Percentiles rank a stretch among this genome's conserved stretches.
Evolutionary conservation across 2,113 vertebrate genomes (phyloP).

Genomic region (Orthonyx spaldingii): DNA sequence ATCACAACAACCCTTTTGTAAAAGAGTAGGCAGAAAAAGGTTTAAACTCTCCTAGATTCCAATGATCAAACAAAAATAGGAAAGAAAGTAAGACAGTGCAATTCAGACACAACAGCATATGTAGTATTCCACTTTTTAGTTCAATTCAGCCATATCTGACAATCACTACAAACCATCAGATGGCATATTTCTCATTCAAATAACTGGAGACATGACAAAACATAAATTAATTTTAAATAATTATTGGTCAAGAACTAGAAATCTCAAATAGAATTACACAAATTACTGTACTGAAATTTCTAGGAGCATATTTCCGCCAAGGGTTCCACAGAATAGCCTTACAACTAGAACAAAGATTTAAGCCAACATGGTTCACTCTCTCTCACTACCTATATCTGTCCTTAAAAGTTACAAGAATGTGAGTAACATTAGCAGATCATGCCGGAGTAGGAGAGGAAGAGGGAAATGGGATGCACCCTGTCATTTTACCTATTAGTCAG

Average conservation of each 20-base stretch:
- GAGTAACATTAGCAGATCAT: background rate
- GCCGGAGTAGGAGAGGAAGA: background rate
- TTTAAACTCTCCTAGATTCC: background rate
- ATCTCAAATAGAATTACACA: background rate
- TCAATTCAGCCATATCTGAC: background rate
- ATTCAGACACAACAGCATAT: background rate
- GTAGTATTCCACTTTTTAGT: background rate
- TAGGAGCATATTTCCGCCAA: background rate
- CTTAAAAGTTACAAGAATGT: background rate
- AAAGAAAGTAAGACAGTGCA: background rate
- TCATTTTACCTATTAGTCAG: background rate
- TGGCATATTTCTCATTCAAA: background rate
- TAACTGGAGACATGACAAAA: fast-evolving
- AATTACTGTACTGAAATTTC: background rate
- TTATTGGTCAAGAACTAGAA: background rate
- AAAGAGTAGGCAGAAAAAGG: background rate
- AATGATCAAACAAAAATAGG: background rate
- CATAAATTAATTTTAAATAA: background rate
- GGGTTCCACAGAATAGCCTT: background rate
- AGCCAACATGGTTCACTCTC: background rate
- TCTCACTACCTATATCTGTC: background rate
- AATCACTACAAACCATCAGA: background rate
- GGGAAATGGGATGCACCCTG: background rate
- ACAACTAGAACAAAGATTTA: background rate
- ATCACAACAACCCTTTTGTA: background rate